Evolutionary conservation across 1,140 invertebrate species (phyloP).

Genomic region (Harpegnathos saltator): DNA sequence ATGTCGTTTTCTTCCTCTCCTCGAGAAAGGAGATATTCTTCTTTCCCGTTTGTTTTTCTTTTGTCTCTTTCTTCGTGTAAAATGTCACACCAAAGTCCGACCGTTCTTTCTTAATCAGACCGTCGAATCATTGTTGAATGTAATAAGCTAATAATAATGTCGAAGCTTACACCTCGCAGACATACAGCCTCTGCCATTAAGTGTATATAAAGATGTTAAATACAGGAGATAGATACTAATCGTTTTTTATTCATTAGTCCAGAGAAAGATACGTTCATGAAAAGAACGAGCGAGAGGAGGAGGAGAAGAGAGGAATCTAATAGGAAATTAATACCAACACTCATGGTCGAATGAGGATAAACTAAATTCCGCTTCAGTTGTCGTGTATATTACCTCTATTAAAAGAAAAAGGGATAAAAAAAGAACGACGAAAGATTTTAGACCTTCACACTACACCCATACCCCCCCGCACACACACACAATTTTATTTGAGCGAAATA

Average conservation of each 20-base stretch:
- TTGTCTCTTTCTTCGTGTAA: neutral
- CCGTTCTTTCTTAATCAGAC: conserved; percentile 80
- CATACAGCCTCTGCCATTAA: conserved; percentile 79
- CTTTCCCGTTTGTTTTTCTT: no score
- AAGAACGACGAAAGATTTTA: conserved; percentile 42
- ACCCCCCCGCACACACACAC: no score
- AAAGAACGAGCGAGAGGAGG: neutral
- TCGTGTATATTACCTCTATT: conserved; percentile 17
- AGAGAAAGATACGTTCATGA: conserved; percentile 57
- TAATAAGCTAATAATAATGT: conserved; percentile 74
- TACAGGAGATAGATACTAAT: conserved; percentile 72
- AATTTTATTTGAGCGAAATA: conserved; percentile 50
- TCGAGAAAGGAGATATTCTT: neutral
- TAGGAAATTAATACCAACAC: conserved; percentile 21
- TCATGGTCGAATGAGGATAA: neutral
- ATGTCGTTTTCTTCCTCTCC: neutral
- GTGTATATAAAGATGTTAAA: conserved; percentile 78
- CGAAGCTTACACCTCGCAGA: conserved; percentile 81
- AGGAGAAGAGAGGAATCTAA: neutral
- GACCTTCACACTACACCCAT: conserved; percentile 10
- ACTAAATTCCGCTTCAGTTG: conserved; percentile 22
- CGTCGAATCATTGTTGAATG: conserved; percentile 77
- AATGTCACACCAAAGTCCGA: neutral
- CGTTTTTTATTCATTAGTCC: conserved; percentile 75
- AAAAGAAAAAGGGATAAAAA: neutral